Conservation (phyloP, 2,797 vertebrate species). For the Myripristis jacobus region DNA sequence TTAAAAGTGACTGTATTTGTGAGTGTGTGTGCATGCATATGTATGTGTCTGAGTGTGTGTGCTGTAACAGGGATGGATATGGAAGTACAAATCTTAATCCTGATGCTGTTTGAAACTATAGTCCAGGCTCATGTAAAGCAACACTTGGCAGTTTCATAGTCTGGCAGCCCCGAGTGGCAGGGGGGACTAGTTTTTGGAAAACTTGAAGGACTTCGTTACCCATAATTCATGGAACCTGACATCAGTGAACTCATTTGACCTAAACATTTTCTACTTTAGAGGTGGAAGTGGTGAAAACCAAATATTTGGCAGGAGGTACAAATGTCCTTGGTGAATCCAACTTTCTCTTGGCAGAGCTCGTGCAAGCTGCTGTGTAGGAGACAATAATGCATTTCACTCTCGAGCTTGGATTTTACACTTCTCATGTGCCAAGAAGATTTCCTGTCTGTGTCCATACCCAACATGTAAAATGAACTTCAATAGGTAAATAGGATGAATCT, state of each 20-base stretch:
- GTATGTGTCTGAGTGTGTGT: no score
- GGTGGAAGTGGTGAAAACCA: conserved; percentile 28
- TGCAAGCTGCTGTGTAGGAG: conserved; percentile 11
- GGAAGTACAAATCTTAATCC: conserved; percentile 57
- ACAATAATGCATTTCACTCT: neutral
- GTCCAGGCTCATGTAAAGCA: neutral
- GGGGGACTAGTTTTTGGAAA: conserved; percentile 28
- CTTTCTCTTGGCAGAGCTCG: conserved; percentile 15
- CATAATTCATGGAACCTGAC: conserved; percentile 20
- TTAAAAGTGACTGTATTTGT: conserved; percentile 60
- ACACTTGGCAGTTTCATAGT: conserved; percentile 32
- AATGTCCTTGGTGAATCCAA: neutral
- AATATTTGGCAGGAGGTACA: conserved; percentile 33
- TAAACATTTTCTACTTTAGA: conserved; percentile 8
- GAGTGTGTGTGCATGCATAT: conserved; percentile 24
- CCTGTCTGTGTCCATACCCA: conserved; percentile 29
- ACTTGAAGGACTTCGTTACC: conserved; percentile 12
- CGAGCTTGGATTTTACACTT: conserved; percentile 43
- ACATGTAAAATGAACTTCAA: no score
- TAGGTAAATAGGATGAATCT: neutral
- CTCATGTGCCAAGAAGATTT: conserved; percentile 36
- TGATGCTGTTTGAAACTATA: conserved; percentile 28
- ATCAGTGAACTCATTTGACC: conserved; percentile 16
- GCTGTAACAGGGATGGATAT: conserved; percentile 46
- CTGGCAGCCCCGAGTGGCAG: conserved; percentile 14